phyloP scores from a whole-genome alignment of 2,113 vertebrate genomes.

The Peromyscus californicus region DNA sequence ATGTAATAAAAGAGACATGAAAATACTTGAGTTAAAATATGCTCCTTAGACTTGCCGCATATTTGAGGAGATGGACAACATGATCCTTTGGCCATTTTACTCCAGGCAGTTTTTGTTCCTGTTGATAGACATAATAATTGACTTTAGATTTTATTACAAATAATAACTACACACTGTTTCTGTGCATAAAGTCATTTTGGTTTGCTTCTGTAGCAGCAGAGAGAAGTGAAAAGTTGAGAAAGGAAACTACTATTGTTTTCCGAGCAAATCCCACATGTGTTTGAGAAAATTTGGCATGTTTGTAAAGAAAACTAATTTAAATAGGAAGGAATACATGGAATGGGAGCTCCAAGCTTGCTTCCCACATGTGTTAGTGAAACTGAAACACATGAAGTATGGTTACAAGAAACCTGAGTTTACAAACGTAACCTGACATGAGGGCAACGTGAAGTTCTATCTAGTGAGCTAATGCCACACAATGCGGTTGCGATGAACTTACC shows the following conservation, averaged over 20 bases:
- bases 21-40: neutral
- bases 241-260: neutral
- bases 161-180: neutral
- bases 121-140: slow-evolving; percentile 44
- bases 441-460: slow-evolving; percentile 67
- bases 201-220: neutral
- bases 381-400: neutral
- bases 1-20: neutral
- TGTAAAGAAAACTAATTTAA: slow-evolving; percentile 15
- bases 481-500: slow-evolving; percentile 73
- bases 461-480: slow-evolving; percentile 68
- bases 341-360: slow-evolving; percentile 51
- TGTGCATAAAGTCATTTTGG: neutral
- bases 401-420: neutral
- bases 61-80: neutral
- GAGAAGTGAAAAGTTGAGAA: slow-evolving; percentile 33
- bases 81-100: neutral
- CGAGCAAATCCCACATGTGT: neutral
- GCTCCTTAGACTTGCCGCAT: neutral
- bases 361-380: slow-evolving; percentile 5
- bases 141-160: slow-evolving; percentile 76
- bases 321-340: neutral
- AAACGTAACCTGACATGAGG: slow-evolving; percentile 46
- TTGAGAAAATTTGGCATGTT: slow-evolving; percentile 53
- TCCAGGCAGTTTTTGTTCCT: neutral